These are phyloP conservation scores for Perithous albicinctus DNA, from an alignment of 2,888 invertebrate genomes.

Conservation along the genomic window DNA sequence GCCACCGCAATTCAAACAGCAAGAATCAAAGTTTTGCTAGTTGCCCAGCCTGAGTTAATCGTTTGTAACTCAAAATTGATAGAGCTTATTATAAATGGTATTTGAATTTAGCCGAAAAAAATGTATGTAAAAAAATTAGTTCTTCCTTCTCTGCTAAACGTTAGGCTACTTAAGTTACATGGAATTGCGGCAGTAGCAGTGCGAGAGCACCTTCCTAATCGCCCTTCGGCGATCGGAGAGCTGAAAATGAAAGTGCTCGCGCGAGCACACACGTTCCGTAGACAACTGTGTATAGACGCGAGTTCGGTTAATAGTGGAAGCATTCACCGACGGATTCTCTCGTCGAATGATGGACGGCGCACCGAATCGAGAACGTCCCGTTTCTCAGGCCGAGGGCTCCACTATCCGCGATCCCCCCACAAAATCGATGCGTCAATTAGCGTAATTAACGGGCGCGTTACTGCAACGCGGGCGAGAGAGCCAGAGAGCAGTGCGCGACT, in stretches of 20 bases:
- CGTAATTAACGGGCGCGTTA: conserved; percentile 74
- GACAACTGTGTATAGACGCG: conserved; percentile 44
- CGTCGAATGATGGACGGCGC: conserved; percentile 68
- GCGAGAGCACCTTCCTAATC: conserved; percentile 55
- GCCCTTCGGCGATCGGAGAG: conserved; percentile 70
- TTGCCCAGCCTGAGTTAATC: too few relatives aligned
- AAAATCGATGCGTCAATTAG: conserved; percentile 76
- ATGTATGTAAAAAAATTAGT: neutral
- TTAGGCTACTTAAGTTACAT: conserved; percentile 9
- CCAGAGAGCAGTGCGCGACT: conserved; percentile 42
- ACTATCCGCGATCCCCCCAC: conserved; percentile 58
- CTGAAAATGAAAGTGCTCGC: conserved; percentile 72
- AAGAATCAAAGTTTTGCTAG: too few relatives aligned
- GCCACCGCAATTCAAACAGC: too few relatives aligned
- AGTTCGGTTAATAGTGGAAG: conserved; percentile 57
- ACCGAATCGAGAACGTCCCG: conserved; percentile 67
- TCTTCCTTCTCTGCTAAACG: neutral
- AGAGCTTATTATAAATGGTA: neutral
- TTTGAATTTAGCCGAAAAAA: neutral
- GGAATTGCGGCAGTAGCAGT: conserved; percentile 24
- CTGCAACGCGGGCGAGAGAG: conserved; percentile 63
- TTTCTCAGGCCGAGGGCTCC: conserved; percentile 64
- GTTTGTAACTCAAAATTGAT: too few relatives aligned
- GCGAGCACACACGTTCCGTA: conserved; percentile 36
- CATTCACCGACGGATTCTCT: conserved; percentile 64